phyloP scores from a whole-genome alignment of 2,888 invertebrate species.

The Alviniconcha strummeri region DNA sequence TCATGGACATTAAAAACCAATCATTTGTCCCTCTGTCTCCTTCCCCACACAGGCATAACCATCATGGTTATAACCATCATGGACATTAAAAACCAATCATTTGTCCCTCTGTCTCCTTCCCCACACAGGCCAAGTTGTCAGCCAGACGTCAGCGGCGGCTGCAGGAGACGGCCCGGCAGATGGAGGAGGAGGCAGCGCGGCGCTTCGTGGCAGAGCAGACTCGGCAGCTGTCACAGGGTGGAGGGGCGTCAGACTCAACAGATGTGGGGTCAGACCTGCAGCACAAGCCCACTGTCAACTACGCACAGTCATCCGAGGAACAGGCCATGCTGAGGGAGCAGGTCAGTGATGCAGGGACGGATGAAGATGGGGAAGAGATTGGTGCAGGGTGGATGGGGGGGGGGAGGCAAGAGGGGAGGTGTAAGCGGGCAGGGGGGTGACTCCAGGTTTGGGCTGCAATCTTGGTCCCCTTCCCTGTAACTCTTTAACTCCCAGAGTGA shows the following conservation, averaged over 20 bases:
- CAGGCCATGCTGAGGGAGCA: conserved; percentile 67
- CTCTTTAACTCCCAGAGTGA: no score
- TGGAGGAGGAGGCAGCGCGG: conserved; percentile 66
- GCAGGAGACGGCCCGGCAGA: conserved; percentile 54
- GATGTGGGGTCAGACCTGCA: conserved; percentile 54
- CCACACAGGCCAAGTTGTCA: conserved; percentile 62
- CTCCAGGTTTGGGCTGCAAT: no score
- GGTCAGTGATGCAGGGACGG: conserved; percentile 44
- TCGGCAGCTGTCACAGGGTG: conserved; percentile 53
- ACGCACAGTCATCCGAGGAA: conserved; percentile 59
- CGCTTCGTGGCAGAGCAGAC: conserved; percentile 64
- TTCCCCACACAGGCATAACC: conserved; percentile 54
- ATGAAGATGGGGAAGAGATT: no score
- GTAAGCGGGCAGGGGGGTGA: no score
- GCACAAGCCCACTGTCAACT: conserved; percentile 55
- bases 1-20: no score
- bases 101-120: background rate
- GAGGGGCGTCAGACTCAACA: conserved; percentile 51
- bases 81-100: no score
- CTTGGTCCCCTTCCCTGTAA: no score
- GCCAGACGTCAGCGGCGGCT: conserved; percentile 57
- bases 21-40: no score
- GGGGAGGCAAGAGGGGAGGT: no score
- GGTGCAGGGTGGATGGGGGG: no score
- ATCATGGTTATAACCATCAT: no score